A percentile compares a stretch with the other conserved stretches of the same genome.
These are phyloP conservation scores for Habropoda laboriosa DNA, from an alignment of 1,140 invertebrate genomes.

Conservation along the genomic window DNA sequence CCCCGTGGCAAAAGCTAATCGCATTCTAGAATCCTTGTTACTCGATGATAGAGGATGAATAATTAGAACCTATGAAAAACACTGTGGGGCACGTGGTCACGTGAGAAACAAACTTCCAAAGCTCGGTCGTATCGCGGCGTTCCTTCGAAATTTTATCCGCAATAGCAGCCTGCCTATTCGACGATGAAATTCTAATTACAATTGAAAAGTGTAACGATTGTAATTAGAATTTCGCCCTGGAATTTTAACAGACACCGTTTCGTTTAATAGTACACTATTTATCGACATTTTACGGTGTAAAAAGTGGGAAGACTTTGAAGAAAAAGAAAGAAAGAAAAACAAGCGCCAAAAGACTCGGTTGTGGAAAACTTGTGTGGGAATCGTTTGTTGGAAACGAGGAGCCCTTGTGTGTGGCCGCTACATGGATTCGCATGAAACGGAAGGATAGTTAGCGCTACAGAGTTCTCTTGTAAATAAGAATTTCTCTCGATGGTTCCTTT, in stretches of 20 bases:
- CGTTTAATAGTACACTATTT: not conserved
- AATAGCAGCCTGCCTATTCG: not conserved
- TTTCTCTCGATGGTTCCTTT: slow-evolving; percentile 34
- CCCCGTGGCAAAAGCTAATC: too few species aligned
- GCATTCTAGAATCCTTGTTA: too few species aligned
- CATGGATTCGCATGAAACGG: not conserved
- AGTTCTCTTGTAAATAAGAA: slow-evolving; percentile 59
- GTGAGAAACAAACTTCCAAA: not conserved
- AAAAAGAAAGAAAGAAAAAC: not conserved
- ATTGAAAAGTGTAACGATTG: too few species aligned
- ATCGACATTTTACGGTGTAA: not conserved
- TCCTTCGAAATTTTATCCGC: not conserved
- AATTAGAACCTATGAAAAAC: too few species aligned
- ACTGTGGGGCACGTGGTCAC: not conserved
- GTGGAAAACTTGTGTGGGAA: slow-evolving; percentile 22
- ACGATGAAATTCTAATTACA: too few species aligned
- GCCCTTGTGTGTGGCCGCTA: not conserved
- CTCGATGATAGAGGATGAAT: too few species aligned
- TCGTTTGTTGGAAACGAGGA: slow-evolving; percentile 10
- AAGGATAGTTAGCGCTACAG: not conserved
- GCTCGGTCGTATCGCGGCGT: not conserved
- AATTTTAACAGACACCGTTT: not conserved
- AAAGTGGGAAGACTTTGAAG: not conserved
- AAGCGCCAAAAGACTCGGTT: too few species aligned
- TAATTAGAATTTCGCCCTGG: not conserved